These are phyloP conservation scores for Euleptes europaea DNA, from an alignment of 2,113 vertebrate genomes.

Conservation along the genomic window DNA sequence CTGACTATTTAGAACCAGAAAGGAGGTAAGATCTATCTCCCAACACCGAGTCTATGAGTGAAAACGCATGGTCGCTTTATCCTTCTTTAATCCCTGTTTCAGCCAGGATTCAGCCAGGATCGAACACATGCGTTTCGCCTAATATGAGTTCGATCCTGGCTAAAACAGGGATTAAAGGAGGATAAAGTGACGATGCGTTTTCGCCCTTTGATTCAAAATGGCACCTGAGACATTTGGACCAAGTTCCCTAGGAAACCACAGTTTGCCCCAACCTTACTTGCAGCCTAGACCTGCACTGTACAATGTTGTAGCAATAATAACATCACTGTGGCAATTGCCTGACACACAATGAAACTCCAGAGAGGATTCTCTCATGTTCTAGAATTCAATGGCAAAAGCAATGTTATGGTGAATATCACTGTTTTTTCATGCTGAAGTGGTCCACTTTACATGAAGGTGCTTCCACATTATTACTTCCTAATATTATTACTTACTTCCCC, in stretches of 20 bases:
- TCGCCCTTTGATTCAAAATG: neutral
- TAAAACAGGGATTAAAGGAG: too few relatives aligned
- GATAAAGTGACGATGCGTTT: too few relatives aligned
- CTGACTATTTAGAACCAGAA: neutral
- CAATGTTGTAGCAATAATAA: too few relatives aligned
- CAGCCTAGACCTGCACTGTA: too few relatives aligned
- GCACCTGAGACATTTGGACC: neutral
- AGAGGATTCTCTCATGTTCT: neutral
- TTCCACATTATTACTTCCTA: neutral
- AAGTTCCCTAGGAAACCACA: neutral
- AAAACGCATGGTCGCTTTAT: too few relatives aligned
- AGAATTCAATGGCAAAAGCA: neutral
- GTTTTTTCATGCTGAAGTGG: neutral
- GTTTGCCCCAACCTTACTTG: neutral
- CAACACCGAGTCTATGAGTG: neutral
- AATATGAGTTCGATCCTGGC: too few relatives aligned
- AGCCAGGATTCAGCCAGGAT: too few relatives aligned
- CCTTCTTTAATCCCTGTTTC: too few relatives aligned
- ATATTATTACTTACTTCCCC: too few relatives aligned
- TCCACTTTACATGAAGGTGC: neutral
- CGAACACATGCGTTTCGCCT: too few relatives aligned
- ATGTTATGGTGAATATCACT: neutral
- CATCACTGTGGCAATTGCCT: neutral
- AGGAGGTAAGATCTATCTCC: neutral
- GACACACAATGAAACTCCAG: neutral